Evolutionary conservation across 2,888 invertebrate species (phyloP), one percentile per base, ranked within the genome.

Genomic region (Lepidochitona cinerea): DNA sequence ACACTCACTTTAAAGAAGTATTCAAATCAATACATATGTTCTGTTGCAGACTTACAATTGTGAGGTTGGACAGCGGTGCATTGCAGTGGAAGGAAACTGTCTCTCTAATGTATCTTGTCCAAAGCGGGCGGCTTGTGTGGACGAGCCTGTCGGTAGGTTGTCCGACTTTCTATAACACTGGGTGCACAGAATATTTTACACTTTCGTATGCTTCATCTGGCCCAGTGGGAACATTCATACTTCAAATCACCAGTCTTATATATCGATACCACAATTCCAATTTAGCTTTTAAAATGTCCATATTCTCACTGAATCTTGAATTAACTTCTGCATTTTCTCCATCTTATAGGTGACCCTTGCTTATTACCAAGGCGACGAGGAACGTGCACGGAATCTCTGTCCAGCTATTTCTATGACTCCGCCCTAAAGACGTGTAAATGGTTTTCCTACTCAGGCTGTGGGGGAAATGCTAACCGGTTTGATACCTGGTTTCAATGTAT

Each of bases 371-470:
- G 59, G 26, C 29, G 29, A 29, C 23, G 59, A 14, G 59, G 59
- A 23, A 59, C 59, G 7, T 59, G 59, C 32, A 1, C 32, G 2
- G 32, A 29, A 23, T 59, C 59, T 32, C 4, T 59, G 2, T 59
- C 59, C 32, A 59, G 59, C 32, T 59, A 59, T 59, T 59, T 59
- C 26, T 59, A 23, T 59, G 59, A 59, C 59, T 29, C 59, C 2
- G 14, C 59, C 26, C 32, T 59, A 12, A 59, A 59, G 26, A 59
- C 59, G 4, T 59, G 59, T 59, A 59, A 59, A 29, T 59, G 59
- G 59, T 59, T 59, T 9, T 59, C 59, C 59, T 59, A 59, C 29
- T 59, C 59, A 4, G 59, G 59, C 4, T 59, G 59, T 59, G 59
- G 59, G 2, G 59, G 59, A 14, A 59, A 59, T 26, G 59, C 59